Conservation (phyloP, 1,140 invertebrate species). For the Ephestia elutella region DNA sequence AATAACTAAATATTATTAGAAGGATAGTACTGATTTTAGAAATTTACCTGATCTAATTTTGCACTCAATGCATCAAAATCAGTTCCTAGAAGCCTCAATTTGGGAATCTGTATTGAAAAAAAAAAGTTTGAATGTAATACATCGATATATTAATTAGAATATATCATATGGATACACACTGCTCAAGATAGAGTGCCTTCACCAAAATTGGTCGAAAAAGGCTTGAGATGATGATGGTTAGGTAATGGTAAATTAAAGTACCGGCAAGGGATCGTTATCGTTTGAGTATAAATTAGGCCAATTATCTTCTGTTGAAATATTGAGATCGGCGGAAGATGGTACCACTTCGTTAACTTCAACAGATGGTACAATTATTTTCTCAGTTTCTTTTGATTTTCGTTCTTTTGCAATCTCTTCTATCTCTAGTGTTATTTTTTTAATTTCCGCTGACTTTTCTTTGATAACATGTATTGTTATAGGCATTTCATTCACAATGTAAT, state of each 20-base stretch:
- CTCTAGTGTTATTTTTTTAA: constrained; percentile 29
- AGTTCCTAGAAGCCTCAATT: constrained; percentile 30
- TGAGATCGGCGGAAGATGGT: not conserved
- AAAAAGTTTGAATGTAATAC: constrained; percentile 13
- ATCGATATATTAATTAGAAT: constrained; percentile 9
- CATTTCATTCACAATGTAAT: constrained; percentile 35
- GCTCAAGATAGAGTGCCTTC: not conserved
- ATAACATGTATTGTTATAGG: constrained; percentile 30
- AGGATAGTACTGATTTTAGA: too few relatives aligned
- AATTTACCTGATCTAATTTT: constrained; percentile 47
- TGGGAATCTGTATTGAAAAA: constrained; percentile 43
- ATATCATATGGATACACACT: too few relatives aligned
- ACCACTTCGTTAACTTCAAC: not conserved
- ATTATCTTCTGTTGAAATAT: not conserved
- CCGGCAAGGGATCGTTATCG: not conserved
- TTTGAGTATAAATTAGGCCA: constrained; percentile 4
- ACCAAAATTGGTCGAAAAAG: too few relatives aligned
- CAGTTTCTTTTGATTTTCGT: constrained; percentile 11
- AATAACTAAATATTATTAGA: too few relatives aligned
- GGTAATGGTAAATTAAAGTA: too few relatives aligned
- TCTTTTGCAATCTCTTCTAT: constrained; percentile 22
- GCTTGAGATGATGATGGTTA: too few relatives aligned
- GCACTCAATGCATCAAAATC: constrained; percentile 41
- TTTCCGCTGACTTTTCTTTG: constrained; percentile 23
- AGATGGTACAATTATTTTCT: not conserved